phyloP scores from a whole-genome alignment of 37 sponge, comb jelly and placozoan species.

The Cladorhizidae sp. region DNA sequence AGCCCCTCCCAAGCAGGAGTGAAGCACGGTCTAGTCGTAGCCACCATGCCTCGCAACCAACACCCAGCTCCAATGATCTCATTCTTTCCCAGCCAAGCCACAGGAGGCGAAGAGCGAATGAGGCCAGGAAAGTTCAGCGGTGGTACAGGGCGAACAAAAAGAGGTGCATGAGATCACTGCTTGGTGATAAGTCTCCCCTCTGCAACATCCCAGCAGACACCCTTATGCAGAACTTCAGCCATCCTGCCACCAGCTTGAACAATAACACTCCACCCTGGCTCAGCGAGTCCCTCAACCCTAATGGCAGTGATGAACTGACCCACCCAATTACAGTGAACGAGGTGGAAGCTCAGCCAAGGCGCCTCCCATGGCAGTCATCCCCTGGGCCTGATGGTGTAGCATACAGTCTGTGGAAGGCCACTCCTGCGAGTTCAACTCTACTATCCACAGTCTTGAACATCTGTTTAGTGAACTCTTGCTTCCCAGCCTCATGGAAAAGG shows the following conservation, averaged over 20 bases:
- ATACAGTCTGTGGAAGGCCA: slow-evolving; percentile 28
- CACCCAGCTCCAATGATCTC: background rate
- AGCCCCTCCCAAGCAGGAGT: too few relatives aligned
- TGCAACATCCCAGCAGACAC: background rate
- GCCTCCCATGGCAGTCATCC: too few relatives aligned
- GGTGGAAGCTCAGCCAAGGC: slow-evolving; percentile 22
- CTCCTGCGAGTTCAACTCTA: background rate
- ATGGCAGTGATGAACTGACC: background rate
- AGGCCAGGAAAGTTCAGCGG: slow-evolving; percentile 7
- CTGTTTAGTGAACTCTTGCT: slow-evolving; percentile 10
- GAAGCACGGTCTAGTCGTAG: too few relatives aligned
- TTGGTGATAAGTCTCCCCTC: background rate
- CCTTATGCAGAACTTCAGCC: background rate
- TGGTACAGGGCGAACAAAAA: slow-evolving; percentile 11
- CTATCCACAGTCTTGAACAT: slow-evolving; percentile 7
- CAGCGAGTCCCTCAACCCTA: background rate
- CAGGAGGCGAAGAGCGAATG: too few relatives aligned
- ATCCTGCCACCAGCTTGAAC: background rate
- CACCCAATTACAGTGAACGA: slow-evolving; percentile 9
- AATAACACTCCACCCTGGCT: background rate
- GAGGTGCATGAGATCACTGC: background rate
- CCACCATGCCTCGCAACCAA: too few relatives aligned
- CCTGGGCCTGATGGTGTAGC: slow-evolving; percentile 38
- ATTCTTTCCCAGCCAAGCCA: background rate
- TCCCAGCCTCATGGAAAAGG: slow-evolving; percentile 31